Percentiles rank a stretch among this genome's conserved stretches.
Conservation (phyloP, 2,797 vertebrate genomes). For the Oophaga sylvatica region DNA sequence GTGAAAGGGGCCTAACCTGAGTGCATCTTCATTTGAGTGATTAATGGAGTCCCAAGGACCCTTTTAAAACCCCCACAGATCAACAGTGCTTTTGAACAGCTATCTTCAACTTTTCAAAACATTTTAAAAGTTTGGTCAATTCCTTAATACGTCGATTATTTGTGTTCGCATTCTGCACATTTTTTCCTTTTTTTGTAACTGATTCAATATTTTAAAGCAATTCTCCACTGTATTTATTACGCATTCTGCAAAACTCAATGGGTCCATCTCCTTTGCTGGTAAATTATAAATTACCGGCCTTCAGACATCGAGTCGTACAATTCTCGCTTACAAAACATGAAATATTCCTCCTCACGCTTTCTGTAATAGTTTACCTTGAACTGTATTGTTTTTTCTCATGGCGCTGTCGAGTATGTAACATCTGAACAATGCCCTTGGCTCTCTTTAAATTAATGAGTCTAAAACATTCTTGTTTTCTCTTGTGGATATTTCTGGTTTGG, state of each 20-base stretch:
- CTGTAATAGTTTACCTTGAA: not conserved
- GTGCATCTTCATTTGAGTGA: too few species aligned
- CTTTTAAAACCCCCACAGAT: too few species aligned
- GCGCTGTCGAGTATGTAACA: not conserved
- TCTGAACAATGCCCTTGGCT: constrained; percentile 19
- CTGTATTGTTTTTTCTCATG: constrained; percentile 15
- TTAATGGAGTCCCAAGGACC: too few species aligned
- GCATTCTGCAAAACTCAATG: not conserved
- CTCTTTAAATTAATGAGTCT: constrained; percentile 10
- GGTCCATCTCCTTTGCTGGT: constrained; percentile 26
- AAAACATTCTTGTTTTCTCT: constrained; percentile 15
- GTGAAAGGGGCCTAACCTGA: too few species aligned
- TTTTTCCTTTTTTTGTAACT: not conserved
- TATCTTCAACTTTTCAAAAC: too few species aligned
- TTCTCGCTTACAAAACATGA: constrained; percentile 5
- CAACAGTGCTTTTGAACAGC: too few species aligned
- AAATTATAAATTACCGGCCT: constrained; percentile 42
- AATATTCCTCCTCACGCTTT: not conserved
- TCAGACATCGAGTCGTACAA: constrained; percentile 2
- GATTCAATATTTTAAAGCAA: not conserved
- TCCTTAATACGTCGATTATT: not conserved
- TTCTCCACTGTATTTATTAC: not conserved
- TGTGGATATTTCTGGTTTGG: not conserved
- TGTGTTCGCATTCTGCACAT: not conserved
- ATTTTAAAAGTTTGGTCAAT: too few species aligned